These are phyloP conservation scores for Lymantria dispar DNA, from an alignment of 2,888 invertebrate genomes.

Conservation along the genomic window DNA sequence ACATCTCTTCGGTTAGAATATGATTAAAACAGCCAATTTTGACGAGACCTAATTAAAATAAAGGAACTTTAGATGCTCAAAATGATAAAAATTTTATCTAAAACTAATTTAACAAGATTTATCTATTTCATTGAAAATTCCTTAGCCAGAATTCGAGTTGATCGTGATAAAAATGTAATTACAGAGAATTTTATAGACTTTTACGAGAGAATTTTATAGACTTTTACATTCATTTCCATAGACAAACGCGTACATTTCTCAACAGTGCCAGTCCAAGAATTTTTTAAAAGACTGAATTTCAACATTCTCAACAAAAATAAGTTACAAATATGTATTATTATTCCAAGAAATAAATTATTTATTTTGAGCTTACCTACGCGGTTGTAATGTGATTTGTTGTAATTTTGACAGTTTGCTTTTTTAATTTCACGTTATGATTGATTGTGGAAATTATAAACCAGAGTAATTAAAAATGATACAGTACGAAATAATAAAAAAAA, in stretches of 20 bases:
- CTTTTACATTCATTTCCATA: not conserved
- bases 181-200: not conserved
- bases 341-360: constrained; percentile 29
- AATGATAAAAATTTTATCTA: too few relatives aligned
- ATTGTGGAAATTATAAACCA: too few relatives aligned
- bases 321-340: constrained; percentile 22
- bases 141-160: too few relatives aligned
- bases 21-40: constrained; percentile 29
- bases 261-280: not conserved
- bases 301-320: constrained; percentile 13
- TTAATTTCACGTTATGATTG: not conserved
- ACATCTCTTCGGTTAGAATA: constrained; percentile 13
- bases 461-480: too few relatives aligned
- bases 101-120: too few relatives aligned
- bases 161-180: too few relatives aligned
- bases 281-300: constrained; percentile 13
- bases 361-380: constrained; percentile 22
- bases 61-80: too few relatives aligned
- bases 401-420: not conserved
- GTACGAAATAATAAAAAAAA: too few relatives aligned
- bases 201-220: not conserved
- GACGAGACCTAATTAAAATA: constrained; percentile 7
- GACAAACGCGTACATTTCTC: not conserved
- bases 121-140: too few relatives aligned
- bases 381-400: constrained; percentile 10